Conservation (phyloP, 2,113 vertebrate species). For the Zapornia atra region DNA sequence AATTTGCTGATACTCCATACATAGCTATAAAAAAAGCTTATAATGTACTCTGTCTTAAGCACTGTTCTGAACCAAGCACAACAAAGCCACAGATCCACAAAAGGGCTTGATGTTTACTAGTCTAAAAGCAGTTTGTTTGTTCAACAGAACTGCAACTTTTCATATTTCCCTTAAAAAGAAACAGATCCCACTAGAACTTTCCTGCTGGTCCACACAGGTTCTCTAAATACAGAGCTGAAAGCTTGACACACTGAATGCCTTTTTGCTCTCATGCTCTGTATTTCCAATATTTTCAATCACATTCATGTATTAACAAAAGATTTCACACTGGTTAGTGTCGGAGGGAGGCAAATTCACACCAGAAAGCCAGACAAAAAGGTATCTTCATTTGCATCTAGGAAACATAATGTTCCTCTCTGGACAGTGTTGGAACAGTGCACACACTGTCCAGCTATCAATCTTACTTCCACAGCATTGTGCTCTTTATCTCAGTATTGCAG, state of each 20-base stretch:
- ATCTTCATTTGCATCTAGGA: slow-evolving; percentile 6
- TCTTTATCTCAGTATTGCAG: slow-evolving; percentile 72
- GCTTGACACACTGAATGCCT: not conserved
- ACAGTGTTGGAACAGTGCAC: not conserved
- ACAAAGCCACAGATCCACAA: not conserved
- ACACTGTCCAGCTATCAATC: slow-evolving; percentile 19
- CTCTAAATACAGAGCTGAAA: not conserved
- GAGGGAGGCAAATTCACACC: not conserved
- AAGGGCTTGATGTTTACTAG: not conserved
- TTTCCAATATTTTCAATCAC: not conserved
- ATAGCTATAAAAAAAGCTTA: not conserved
- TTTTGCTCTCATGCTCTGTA: not conserved
- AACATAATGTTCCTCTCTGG: not conserved
- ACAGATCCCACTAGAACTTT: not conserved
- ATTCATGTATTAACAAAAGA: not conserved
- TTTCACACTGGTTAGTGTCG: not conserved
- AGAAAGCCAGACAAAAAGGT: not conserved
- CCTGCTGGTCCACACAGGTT: not conserved
- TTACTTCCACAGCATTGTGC: slow-evolving; percentile 58
- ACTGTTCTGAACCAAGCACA: not conserved
- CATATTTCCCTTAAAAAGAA: not conserved
- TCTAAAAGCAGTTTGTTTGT: not conserved
- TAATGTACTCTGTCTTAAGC: not conserved
- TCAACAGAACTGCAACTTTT: not conserved
- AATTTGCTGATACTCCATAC: not conserved